Evolutionary conservation across 2,888 invertebrate species (phyloP).

Genomic region (Artemia sp.): DNA sequence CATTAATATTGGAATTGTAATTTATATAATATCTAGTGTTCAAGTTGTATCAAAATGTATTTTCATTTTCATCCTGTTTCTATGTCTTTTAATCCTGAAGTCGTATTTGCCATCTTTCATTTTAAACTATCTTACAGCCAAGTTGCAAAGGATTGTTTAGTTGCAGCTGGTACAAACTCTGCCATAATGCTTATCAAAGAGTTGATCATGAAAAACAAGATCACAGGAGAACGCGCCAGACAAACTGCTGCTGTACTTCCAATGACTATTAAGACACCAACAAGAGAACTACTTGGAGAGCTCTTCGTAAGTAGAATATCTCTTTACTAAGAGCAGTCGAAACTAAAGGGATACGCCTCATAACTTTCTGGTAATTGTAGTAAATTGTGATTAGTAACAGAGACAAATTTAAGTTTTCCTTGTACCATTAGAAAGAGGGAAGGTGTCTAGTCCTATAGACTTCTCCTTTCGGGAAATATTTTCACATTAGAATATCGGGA

Average conservation of each 20-base stretch:
- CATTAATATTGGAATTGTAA: no score
- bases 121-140: conserved; percentile 26
- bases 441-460: no score
- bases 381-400: no score
- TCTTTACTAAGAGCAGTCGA: no score
- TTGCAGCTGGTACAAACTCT: conserved; percentile 31
- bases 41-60: background rate
- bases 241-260: conserved; percentile 28
- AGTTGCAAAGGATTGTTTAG: conserved; percentile 29
- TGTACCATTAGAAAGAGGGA: no score
- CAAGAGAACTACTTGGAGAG: conserved; percentile 29
- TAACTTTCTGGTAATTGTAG: no score
- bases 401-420: no score
- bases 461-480: no score
- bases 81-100: background rate
- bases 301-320: conserved; percentile 28
- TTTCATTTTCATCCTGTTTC: background rate
- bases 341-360: no score
- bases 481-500: no score
- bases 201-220: conserved; percentile 27
- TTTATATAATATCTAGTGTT: background rate
- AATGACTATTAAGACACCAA: conserved; percentile 30
- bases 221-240: conserved; percentile 27
- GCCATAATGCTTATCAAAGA: conserved; percentile 30
- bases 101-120: background rate